Conservation (phyloP, 2,797 vertebrate species). For the Vespertilio murinus region DNA sequence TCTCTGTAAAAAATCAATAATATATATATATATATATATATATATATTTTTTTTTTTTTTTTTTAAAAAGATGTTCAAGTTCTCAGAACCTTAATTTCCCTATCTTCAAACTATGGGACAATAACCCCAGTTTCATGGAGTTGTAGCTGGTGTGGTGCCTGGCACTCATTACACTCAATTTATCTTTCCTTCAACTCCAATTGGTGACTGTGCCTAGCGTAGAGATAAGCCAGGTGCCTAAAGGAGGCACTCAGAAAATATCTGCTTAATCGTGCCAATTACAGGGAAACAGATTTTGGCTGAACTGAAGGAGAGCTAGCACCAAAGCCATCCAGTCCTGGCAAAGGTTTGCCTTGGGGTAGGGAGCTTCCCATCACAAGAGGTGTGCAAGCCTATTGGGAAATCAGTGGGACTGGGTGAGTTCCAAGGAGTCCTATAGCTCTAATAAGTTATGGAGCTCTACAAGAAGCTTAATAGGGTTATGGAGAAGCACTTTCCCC, state of each 20-base stretch:
- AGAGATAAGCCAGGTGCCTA: neutral
- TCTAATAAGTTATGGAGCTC: neutral
- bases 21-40: no score
- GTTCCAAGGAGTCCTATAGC: neutral
- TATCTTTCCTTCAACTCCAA: neutral
- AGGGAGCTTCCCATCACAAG: neutral
- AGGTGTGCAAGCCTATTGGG: neutral
- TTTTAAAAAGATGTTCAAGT: neutral
- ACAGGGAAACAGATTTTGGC: neutral
- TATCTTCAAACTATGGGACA: neutral
- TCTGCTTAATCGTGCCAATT: neutral
- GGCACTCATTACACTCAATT: neutral
- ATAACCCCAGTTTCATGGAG: neutral
- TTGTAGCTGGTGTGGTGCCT: neutral
- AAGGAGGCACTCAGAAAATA: neutral
- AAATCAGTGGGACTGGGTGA: neutral
- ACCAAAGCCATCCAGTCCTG: neutral
- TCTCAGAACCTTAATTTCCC: neutral
- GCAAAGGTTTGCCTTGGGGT: neutral
- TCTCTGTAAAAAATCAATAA: no score
- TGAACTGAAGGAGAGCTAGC: neutral
- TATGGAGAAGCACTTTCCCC: neutral
- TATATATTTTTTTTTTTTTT: no score
- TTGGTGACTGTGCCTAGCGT: neutral
- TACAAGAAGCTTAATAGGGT: neutral